Evolutionary conservation across 2,888 invertebrate genomes (phyloP), one percentile per base, ranked within the genome.

Genomic region (Lamellibrachia columna): DNA sequence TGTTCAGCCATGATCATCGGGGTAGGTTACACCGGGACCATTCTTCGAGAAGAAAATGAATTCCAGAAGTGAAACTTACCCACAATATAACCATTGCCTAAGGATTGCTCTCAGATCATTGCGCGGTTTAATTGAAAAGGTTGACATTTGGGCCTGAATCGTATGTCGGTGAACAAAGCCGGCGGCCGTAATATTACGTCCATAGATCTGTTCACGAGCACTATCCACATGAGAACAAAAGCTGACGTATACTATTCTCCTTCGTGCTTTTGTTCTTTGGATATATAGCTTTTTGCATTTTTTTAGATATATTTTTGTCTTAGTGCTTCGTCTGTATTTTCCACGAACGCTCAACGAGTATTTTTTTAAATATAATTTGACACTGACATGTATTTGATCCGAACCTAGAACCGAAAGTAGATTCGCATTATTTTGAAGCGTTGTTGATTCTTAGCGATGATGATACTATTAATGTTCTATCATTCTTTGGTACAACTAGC

Each of bases 81-180:
- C 15, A 75, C 75, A 6, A 75, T 75, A 75, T 40, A 40, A 40
- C 40, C 40, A 40, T 75, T 75, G 75, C 22, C 22, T 6, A n/a
- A 75, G 4, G 75, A 11, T 15, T 6, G 75, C 22, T 75, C 75
- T 75, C 22, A 22, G 75, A 75, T 22, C 75, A 75, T 75, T 75
- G 22, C 75, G 75, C n/a, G 75, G 75, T n/a, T 75, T 6, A n/a
- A 75, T 75, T 75, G 75, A 75, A 75, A 75, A 11, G 75, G 75
- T 75, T 75, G 75, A 75, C 75, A 75, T 75, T 75, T 75, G n/a
- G 75, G 22, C n/a, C 22, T 75, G 75, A 75, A 75, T 75, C 75
- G 75, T 75, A 75, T 75, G 22, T 75, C 75, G 75, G 75, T 75
- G 75, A 22, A 6, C 75, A 75, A 15, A 22, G 75, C 75, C 75